Base-by-base conservation (phyloP, 2,113 vertebrate species). In the Corythaeola cristata region DNA sequence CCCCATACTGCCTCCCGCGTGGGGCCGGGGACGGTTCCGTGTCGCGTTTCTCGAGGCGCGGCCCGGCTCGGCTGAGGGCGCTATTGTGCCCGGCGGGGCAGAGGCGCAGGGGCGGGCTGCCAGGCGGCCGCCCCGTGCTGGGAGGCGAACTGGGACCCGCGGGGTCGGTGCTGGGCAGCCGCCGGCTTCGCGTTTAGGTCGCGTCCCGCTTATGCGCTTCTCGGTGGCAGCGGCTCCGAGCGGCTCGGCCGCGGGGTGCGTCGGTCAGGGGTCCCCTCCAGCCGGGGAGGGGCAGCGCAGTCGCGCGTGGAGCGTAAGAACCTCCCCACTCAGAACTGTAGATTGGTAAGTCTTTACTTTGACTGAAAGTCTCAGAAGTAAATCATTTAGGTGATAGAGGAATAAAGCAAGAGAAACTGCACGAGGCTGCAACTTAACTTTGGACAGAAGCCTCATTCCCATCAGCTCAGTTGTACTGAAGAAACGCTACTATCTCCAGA, bases 361-460 rank as follows among this genome's bases (percentile, higher is more conserved):
- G 44, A 4, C 30, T 72, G 35, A 39, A 1, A 6, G 10, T 16
- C 24, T 59, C 12, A 0, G 17, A 3, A 50, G 24, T 12, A 4
- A 30, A 6, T 7, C 21, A 1, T 33, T 50, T 11, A 1, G 3
- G 12, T 41, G 41, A 12, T 35, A 62, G 66, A 56, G 52, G 20
- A 68, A 6, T 11, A 44, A 75, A 78, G 39, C 14, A 3, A 49
- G 72, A 52, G 76, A 63, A 67, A 15, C 9, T 37, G 28, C 23
- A 23, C 12, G 47, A 52, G 66, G 39, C 11, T 72, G 49, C 17
- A 63, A 1, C 37, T 86, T 63, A 24, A 9, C 28, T 86, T 23
- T 6, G 35, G 23, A 28, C 9, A 24, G 49, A 11, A 23, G 26
- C 10, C 13, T 83, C 22, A 44, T 7, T 30, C 19, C 26, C 1